Percentiles rank a stretch among this genome's conserved stretches.
Evolutionary conservation across 35 echinoderm and acorn worm genomes (phyloP).

Genomic region (Strongylocentrotus purpuratus): DNA sequence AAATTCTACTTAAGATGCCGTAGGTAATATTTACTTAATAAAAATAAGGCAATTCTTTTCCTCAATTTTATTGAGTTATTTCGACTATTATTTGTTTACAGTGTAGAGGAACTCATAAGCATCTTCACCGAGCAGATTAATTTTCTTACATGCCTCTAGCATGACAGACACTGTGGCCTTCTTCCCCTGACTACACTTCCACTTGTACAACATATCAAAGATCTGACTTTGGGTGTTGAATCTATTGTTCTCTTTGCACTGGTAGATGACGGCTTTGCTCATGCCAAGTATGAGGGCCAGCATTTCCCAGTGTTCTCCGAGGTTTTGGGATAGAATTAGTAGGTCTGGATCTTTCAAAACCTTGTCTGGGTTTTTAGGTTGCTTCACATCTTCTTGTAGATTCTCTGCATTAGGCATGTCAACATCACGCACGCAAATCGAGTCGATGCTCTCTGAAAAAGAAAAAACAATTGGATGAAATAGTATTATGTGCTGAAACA

Average conservation of each 20-base stretch:
- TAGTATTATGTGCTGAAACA: too few relatives aligned
- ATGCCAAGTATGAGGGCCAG: constrained; percentile 39
- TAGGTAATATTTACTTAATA: too few relatives aligned
- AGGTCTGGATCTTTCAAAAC: background rate
- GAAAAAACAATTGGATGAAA: too few relatives aligned
- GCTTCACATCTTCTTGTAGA: too few relatives aligned
- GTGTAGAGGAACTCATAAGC: constrained; percentile 7
- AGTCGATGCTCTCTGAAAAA: too few relatives aligned
- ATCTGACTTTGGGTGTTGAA: background rate
- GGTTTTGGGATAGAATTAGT: background rate
- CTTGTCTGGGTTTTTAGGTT: constrained; percentile 7
- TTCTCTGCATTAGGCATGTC: too few relatives aligned
- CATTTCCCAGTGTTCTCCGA: constrained; percentile 30
- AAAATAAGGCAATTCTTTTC: too few relatives aligned
- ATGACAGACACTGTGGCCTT: background rate
- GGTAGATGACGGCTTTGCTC: constrained; percentile 33
- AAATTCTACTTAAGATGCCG: too few relatives aligned
- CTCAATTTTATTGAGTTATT: too few relatives aligned
- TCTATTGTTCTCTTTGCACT: constrained; percentile 40
- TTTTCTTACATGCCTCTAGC: constrained; percentile 27
- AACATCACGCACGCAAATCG: too few relatives aligned
- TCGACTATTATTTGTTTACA: too few relatives aligned
- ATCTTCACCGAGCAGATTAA: constrained; percentile 22
- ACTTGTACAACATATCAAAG: constrained; percentile 43
- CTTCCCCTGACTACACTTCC: constrained; percentile 26